These are phyloP conservation scores for Campaea margaritaria DNA, from an alignment of 2,888 invertebrate genomes.

Conservation along the genomic window DNA sequence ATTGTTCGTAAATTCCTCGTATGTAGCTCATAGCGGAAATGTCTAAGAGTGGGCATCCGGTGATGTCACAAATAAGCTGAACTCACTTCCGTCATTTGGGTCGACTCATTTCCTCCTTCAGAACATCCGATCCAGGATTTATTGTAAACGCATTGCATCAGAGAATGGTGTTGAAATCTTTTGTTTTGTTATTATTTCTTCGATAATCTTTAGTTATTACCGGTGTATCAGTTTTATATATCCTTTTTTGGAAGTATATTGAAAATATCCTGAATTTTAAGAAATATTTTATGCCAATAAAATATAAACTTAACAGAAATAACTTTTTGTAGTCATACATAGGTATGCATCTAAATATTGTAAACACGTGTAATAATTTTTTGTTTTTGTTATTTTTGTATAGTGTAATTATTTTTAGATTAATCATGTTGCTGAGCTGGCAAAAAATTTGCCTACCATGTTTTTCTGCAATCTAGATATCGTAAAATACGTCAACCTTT, in stretches of 20 bases:
- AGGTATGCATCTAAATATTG: no score
- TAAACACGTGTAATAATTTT: no score
- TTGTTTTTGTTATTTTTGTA: no score
- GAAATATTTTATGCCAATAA: no score
- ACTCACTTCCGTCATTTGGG: constrained; percentile 67
- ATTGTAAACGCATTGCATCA: constrained; percentile 47
- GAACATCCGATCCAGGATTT: constrained; percentile 58
- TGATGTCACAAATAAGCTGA: constrained; percentile 62
- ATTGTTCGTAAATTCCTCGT: constrained; percentile 41
- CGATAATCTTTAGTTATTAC: background rate
- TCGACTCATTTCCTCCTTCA: constrained; percentile 66
- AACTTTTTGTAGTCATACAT: no score
- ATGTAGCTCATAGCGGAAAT: constrained; percentile 44
- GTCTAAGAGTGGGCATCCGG: constrained; percentile 60
- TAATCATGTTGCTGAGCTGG: no score
- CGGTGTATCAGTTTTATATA: no score
- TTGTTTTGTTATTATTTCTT: background rate
- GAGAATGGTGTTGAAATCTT: constrained; percentile 14
- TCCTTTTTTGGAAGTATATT: no score
- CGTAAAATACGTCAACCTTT: constrained; percentile 7
- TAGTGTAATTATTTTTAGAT: no score
- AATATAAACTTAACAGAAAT: no score
- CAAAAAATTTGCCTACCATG: no score
- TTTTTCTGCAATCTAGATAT: background rate
- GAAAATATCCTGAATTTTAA: no score